Conservation (phyloP, 2,797 vertebrate genomes). For the Falco columbarius region DNA sequence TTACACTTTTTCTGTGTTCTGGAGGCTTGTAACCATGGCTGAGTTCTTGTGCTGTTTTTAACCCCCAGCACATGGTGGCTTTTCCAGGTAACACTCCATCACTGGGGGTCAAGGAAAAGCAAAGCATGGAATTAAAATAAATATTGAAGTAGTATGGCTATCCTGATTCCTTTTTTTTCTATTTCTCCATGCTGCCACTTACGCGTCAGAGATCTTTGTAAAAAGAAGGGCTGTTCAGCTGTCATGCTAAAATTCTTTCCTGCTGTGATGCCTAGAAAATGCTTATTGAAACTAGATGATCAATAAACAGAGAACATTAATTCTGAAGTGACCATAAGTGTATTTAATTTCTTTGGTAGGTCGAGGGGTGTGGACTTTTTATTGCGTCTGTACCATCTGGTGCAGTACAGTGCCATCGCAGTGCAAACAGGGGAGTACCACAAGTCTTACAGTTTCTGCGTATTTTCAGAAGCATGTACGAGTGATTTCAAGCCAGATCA, state of each 20-base stretch:
- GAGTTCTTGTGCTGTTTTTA: neutral
- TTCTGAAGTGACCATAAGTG: neutral
- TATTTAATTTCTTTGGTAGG: neutral
- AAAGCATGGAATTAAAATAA: neutral
- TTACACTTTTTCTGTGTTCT: neutral
- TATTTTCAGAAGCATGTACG: rapidly evolving
- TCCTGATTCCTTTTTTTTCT: neutral
- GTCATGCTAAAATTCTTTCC: neutral
- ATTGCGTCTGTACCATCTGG: neutral
- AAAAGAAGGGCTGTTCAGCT: neutral
- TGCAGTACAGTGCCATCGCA: neutral
- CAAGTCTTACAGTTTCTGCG: rapidly evolving
- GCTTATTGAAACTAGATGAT: neutral
- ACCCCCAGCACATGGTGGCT: rapidly evolving
- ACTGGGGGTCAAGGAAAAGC: neutral
- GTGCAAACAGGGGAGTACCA: neutral
- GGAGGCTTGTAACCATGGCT: neutral
- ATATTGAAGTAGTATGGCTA: neutral
- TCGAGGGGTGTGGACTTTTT: neutral
- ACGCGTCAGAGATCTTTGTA: neutral
- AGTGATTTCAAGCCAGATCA: neutral
- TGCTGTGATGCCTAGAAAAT: neutral
- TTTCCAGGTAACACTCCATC: neutral
- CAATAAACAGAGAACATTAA: neutral
- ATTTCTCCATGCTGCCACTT: neutral